Base-by-base conservation (phyloP, 2,113 vertebrate genomes). In the Bos javanicus region DNA sequence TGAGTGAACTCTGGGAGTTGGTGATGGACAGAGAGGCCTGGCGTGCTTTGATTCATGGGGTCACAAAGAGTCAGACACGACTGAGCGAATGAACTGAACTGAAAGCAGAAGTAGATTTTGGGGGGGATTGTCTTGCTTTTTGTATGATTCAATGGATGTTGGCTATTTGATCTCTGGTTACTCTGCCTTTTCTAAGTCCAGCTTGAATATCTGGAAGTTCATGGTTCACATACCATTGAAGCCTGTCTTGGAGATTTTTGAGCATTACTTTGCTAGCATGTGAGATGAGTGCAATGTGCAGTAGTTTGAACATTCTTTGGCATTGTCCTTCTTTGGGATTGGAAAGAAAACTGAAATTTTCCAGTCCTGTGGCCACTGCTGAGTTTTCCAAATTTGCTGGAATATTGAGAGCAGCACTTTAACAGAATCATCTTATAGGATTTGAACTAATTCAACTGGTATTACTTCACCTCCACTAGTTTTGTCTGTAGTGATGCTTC, bases 41-140 rank as follows among this genome's bases (percentile, higher is more conserved):
- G 26, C 0, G 0, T 60, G 26, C 59, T 60, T 5, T 5, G 28
- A 60, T 28, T 60, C 59, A 28, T 13, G 6, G 59, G 12, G 4
- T 28, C 2, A 0, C 26, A 28, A 60, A 60, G 26, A 60, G 59
- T 28, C 1, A 4, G 26, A 60, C 25, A 13, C 14, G 26, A 60
- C 25, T 60, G 26, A 60, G 26, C 59, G 2, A 60, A 5, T 60
- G 59, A 60, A 60, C 57, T 60, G 26, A 60, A 60, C 26, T 6
- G 26, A 60, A 19, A 67, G 16, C 33, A 36, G n/a, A 36, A 36
- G 17, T 71, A 71, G 4, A 71, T 36, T 36, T 36, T 67, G 0
- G 0, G n/a, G 19, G 9, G n/a, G 4, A 21, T 21, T 71, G 17
- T 36, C 64, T 71, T 71, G n/a, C n/a, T 11, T 71, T 71, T 36